Conservation (phyloP, 2,113 vertebrate genomes). For the Saguinus midas region DNA sequence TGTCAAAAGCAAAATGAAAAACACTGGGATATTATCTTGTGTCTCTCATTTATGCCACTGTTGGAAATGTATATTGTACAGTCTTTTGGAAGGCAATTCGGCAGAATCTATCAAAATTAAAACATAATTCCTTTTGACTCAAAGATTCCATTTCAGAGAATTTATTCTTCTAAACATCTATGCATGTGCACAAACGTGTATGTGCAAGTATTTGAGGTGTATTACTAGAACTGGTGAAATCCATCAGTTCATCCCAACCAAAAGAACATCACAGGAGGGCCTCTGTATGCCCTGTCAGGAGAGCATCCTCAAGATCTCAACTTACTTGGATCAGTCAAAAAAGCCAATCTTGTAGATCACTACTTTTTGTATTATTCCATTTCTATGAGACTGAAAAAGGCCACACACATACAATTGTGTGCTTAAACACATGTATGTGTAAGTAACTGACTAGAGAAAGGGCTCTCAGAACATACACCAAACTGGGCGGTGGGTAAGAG, state of each 20-base stretch:
- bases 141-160: neutral
- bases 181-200: neutral
- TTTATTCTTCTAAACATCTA: neutral
- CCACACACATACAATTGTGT: neutral
- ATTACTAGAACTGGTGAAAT: neutral
- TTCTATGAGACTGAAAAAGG: neutral
- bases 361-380: neutral
- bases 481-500: neutral
- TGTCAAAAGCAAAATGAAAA: slow-evolving; percentile 4
- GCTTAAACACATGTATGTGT: neutral
- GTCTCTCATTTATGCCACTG: neutral
- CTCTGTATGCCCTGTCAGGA: neutral
- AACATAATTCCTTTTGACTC: slow-evolving; percentile 27
- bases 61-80: neutral
- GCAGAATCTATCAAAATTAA: neutral
- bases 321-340: neutral
- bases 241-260: neutral
- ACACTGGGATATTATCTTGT: neutral
- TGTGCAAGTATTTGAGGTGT: neutral
- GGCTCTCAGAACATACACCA: neutral
- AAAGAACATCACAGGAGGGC: neutral
- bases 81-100: neutral
- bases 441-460: neutral
- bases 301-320: neutral
- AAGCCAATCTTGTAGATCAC: neutral